Evolutionary conservation across 2,113 vertebrate species (phyloP).

Genomic region (Capra hircus): DNA sequence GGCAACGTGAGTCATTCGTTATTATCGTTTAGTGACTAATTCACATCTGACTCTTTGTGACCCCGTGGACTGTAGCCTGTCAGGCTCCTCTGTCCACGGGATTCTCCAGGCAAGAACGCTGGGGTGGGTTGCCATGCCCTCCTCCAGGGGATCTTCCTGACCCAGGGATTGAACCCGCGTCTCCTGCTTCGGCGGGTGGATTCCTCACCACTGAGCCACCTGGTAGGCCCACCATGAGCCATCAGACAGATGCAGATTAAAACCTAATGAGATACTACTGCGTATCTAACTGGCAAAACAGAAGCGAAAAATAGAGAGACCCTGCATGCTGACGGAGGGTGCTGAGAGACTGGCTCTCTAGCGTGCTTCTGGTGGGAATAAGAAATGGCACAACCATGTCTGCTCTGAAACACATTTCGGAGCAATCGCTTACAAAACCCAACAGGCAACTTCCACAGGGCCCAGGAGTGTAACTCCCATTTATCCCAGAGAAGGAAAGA

Average conservation of each 20-base stretch:
- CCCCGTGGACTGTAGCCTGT: neutral
- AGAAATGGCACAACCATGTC: neutral
- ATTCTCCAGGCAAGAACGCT: neutral
- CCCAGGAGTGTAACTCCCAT: neutral
- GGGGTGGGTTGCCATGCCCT: neutral
- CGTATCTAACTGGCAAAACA: neutral
- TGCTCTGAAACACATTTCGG: neutral
- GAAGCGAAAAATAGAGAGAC: neutral
- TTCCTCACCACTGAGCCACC: neutral
- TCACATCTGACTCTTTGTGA: neutral
- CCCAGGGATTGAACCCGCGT: neutral
- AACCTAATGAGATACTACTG: neutral
- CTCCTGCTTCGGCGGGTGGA: neutral
- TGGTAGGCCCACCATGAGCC: neutral
- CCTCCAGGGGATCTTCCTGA: neutral
- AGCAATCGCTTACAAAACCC: neutral
- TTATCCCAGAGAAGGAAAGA: neutral
- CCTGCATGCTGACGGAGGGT: neutral
- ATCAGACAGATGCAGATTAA: neutral
- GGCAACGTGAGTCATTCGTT: accelerated
- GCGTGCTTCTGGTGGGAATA: neutral
- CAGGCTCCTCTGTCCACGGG: neutral
- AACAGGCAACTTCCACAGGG: neutral
- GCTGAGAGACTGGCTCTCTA: neutral
- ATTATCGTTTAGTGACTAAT: accelerated